A percentile compares a stretch with the other conserved stretches of the same genome.
Conservation (phyloP, 2,113 vertebrate species). For the Craseonycteris thonglongyai region DNA sequence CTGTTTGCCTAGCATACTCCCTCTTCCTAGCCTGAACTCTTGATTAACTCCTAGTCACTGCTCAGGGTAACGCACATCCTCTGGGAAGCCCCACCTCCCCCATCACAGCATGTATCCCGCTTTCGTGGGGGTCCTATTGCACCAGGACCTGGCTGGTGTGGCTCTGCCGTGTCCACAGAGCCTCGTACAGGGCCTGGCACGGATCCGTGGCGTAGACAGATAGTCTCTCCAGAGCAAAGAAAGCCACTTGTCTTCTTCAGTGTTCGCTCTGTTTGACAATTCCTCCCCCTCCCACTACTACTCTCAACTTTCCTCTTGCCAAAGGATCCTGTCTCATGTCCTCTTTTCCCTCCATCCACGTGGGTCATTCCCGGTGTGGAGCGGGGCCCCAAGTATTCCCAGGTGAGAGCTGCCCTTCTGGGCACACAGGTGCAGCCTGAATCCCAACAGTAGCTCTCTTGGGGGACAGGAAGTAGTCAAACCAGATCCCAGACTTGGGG, state of each 20-base stretch:
- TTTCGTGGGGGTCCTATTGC: neutral
- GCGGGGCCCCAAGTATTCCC: neutral
- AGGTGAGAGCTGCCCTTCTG: neutral
- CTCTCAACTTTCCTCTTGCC: neutral
- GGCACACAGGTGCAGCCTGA: neutral
- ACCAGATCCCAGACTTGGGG: neutral
- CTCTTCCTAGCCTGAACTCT: neutral
- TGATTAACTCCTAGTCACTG: neutral
- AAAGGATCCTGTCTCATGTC: neutral
- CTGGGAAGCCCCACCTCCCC: neutral
- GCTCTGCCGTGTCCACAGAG: neutral
- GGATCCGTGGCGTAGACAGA: neutral
- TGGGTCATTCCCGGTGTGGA: neutral
- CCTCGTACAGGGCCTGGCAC: neutral
- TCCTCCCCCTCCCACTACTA: neutral
- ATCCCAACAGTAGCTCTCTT: neutral
- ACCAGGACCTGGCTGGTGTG: neutral
- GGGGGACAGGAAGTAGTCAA: neutral
- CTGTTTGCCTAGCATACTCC: neutral
- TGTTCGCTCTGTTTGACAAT: neutral
- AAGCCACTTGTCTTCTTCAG: neutral
- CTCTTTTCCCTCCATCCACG: neutral
- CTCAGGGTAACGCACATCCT: neutral
- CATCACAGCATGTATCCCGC: rapidly evolving
- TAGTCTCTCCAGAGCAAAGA: neutral